Conservation (phyloP, 2,113 vertebrate species). For the Oryzias curvinotus region DNA sequence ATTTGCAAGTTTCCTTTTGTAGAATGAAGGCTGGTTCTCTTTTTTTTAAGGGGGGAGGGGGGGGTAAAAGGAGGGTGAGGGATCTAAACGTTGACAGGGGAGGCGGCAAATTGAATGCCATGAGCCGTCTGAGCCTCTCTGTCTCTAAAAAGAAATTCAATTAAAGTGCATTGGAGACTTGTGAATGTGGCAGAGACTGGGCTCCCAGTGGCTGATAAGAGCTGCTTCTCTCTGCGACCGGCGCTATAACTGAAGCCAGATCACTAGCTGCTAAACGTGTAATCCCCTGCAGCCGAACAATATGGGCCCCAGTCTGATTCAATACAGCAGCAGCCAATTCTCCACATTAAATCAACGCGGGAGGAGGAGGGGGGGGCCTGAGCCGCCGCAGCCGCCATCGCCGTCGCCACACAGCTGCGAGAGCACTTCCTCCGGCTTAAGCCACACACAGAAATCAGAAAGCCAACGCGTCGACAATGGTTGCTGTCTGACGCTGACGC, state of each 20-base stretch:
- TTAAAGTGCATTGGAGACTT: conserved; percentile 99
- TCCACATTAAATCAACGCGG: conserved; percentile 92
- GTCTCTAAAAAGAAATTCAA: conserved; percentile 99
- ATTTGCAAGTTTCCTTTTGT: conserved; percentile 91
- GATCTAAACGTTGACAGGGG: conserved; percentile 89
- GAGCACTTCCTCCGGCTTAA: conserved; percentile 91
- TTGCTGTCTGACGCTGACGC: conserved; percentile 50
- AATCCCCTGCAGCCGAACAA: conserved; percentile 94
- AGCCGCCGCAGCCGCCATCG: conserved; percentile 25
- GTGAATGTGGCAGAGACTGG: conserved; percentile 98
- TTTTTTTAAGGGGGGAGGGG: conserved; percentile 72
- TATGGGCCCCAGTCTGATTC: conserved; percentile 79
- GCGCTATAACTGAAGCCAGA: conserved; percentile 81
- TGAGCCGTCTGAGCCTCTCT: conserved; percentile 94
- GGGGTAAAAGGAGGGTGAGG: conserved; percentile 59
- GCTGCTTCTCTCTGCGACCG: conserved; percentile 57
- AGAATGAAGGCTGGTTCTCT: conserved; percentile 58
- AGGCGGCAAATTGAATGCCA: conserved; percentile 94
- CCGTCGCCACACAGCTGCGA: conserved; percentile 56
- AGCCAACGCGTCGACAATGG: conserved; percentile 64
- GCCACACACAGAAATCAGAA: conserved; percentile 69
- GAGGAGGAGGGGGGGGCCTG: conserved; percentile 53
- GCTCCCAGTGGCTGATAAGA: conserved; percentile 91
- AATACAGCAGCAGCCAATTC: conserved; percentile 95
- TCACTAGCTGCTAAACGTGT: conserved; percentile 92